Evolutionary conservation across 2,888 invertebrate genomes (phyloP).

Genomic region (Candidula unifasciata): DNA sequence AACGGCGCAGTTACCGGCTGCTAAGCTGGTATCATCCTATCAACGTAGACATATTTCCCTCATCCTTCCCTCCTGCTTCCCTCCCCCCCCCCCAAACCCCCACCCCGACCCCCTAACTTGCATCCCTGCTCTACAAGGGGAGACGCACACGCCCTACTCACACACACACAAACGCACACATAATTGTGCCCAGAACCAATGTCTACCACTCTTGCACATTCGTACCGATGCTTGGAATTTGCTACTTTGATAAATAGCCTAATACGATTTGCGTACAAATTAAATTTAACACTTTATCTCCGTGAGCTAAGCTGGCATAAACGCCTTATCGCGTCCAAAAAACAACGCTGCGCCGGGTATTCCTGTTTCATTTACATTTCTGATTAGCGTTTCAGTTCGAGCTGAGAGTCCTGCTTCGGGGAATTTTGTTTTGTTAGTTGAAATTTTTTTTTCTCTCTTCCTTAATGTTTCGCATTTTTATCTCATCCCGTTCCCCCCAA

Average conservation of each 20-base stretch:
- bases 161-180: neutral
- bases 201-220: neutral
- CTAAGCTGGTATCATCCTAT: slow-evolving; percentile 41
- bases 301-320: slow-evolving; percentile 41
- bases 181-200: neutral
- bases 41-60: neutral
- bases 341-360: slow-evolving; percentile 13
- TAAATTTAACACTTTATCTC: slow-evolving; percentile 50
- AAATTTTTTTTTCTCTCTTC: neutral
- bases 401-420: slow-evolving; percentile 21
- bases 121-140: no score
- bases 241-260: slow-evolving; percentile 39
- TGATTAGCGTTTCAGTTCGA: slow-evolving; percentile 36
- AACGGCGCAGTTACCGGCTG: slow-evolving; percentile 13
- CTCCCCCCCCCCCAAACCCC: neutral
- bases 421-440: slow-evolving; percentile 16
- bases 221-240: slow-evolving; percentile 26
- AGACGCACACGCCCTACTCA: neutral
- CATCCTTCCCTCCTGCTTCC: neutral
- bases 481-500: neutral
- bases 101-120: no score
- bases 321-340: slow-evolving; percentile 41
- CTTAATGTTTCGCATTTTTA: neutral
- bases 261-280: slow-evolving; percentile 48
- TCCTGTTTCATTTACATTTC: slow-evolving; percentile 38